Base-by-base conservation (phyloP, 2,888 invertebrate species). In the Chalcosyrphus nemorum region DNA sequence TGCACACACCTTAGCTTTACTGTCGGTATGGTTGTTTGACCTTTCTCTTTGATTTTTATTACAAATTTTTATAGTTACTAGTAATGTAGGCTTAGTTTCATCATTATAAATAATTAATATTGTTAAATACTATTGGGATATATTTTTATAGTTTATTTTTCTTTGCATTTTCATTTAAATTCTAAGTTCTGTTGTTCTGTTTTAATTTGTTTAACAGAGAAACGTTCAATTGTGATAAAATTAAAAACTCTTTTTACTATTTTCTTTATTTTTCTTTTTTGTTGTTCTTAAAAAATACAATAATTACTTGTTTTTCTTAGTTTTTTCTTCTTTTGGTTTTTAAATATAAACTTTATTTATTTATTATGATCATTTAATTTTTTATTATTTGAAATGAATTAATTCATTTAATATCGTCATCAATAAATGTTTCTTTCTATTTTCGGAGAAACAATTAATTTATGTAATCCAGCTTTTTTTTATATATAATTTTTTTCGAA, bases 371-470 rank as follows among this genome's bases (percentile, higher is more conserved):
- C 38, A 61, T 81, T 76, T 76, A 29, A 29, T 41, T 70, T 61
- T 65, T 50, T 59, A 50, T 66, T 61, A 45, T 68, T 56, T 19
- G 24, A 80, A 81, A 86, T 86, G 75, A 86, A 86, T 80, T 72
- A 76, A 80, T 86, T 84, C 74, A 75, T 84, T 84, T 77, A 81
- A 75, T 81, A 76, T 81, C 72, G 57, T 86, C 70, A 65, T 80
- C 57, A 84, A 80, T 43, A 84, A 80, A 65, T 84, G 84, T 86
- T 78, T 76, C 80, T 74, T 77, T 68, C 63, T 87, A 81, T 81
- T 74, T 84, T 74, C 80, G 72, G 68, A 80, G 84, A 84, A 84
- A 84, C 84, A 80, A 71, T 71, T 47, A 43, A 85, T 68, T 68
- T 72, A 66, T 75, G 41, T 70, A 80, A 77, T 86, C 80, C 84